phyloP scores from a whole-genome alignment of 2,113 vertebrate genomes.

The Oplegnathus fasciatus region DNA sequence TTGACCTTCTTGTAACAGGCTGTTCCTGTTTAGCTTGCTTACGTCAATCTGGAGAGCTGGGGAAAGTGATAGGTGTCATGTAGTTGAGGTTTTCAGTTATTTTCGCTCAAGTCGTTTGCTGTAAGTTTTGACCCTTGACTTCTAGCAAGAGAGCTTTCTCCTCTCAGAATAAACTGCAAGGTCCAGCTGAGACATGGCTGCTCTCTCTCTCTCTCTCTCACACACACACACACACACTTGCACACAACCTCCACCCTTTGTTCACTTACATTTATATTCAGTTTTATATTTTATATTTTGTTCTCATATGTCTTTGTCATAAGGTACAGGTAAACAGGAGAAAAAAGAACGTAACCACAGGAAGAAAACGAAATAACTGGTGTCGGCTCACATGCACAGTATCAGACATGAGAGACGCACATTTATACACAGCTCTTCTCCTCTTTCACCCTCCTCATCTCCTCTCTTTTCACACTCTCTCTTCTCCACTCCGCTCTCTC shows the following conservation, averaged over 20 bases:
- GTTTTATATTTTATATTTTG: not conserved
- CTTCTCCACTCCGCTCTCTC: conserved; percentile 14
- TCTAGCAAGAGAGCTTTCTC: conserved; percentile 12
- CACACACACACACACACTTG: not conserved
- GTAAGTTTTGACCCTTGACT: conserved; percentile 39
- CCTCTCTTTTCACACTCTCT: conserved; percentile 3
- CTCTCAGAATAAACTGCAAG: conserved; percentile 18
- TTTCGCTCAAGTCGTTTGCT: conserved; percentile 12
- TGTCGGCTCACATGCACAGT: conserved; percentile 1
- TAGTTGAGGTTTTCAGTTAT: conserved; percentile 25
- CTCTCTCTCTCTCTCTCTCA: not conserved
- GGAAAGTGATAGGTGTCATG: conserved; percentile 33
- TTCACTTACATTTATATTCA: not conserved
- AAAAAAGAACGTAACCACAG: not conserved
- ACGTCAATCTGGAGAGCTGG: conserved; percentile 2
- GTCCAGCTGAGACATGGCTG: conserved; percentile 13
- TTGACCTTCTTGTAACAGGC: conserved; percentile 21
- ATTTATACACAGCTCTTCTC: not conserved
- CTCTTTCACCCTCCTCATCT: conserved; percentile 4
- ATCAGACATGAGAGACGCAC: not conserved
- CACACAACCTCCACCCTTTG: not conserved
- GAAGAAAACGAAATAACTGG: not conserved
- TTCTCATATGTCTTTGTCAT: not conserved
- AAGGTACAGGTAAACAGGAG: not conserved
- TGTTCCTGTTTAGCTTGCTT: conserved; percentile 6